Base-by-base conservation (phyloP, 1,140 invertebrate genomes). In the Halyomorpha halys region DNA sequence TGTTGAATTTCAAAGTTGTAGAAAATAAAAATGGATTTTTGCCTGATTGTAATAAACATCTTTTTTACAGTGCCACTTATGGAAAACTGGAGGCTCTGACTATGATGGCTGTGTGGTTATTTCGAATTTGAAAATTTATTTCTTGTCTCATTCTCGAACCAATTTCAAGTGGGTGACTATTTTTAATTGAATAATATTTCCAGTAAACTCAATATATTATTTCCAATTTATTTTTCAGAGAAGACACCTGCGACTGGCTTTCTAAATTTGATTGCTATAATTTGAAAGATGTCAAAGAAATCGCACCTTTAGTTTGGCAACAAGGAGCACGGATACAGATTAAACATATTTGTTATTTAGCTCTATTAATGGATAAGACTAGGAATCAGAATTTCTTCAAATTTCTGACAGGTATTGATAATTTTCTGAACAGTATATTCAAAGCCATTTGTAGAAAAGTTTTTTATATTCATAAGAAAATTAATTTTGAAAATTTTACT, bases 31-130 rank as follows among this genome's bases (percentile, higher is more conserved):
- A n/a, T 30, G 27, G 3, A 30, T 4, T 30, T 30, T 30, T 30
- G 8, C 27, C 27, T 8, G 3, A 30, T 3, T 4, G 3, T 30
- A 4, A 30, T 39, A 39, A 39, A 11, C 6, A 39, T 6, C 11
- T 39, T 39, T 39, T 34, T 61, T 61, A 34, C 44, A 65, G 64
- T 65, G 64, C 45, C 64, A 65, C 47, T 23, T 61, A 59, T 68
- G 59, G 67, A 59, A 63, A 74, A 75, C 73, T 73, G 49, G 74
- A 74, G 44, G 76, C 80, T 25, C 73, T 76, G 44, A 77, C 75
- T 74, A 74, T 68, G 73, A 77, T 44, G 80, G 79, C 6, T 75
- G 81, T 44, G 69, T 82, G n/a, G 75, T 81, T 9, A 71, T 81
- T 54, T 81, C 81, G 11, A 81, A 76, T 8, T 71, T 71, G 3